Evolutionary conservation across 1,140 invertebrate species (phyloP).

Genomic region (Megalopta genalis): DNA sequence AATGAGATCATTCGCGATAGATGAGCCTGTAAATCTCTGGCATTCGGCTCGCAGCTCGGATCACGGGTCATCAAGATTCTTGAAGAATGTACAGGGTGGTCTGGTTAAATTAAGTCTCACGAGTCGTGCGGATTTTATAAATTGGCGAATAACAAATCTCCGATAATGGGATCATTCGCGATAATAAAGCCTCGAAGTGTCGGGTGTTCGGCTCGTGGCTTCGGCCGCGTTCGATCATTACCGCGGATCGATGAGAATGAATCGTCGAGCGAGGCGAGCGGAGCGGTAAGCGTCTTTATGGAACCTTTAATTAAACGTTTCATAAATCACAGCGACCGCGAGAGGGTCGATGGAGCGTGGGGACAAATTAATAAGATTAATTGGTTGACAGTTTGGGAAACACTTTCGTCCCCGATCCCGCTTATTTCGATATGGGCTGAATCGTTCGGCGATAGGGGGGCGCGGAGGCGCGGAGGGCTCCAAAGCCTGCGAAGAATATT

Average conservation of each 20-base stretch:
- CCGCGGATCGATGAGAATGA: conserved; percentile 62
- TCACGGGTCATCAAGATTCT: too few species aligned
- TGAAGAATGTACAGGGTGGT: too few species aligned
- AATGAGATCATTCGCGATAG: background rate
- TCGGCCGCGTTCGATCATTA: conserved; percentile 43
- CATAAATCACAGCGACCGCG: conserved; percentile 71
- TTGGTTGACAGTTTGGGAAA: conserved; percentile 75
- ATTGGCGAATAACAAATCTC: background rate
- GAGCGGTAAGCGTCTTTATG: conserved; percentile 68
- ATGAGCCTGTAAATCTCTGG: background rate
- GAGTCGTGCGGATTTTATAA: too few species aligned
- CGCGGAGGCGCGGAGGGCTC: background rate
- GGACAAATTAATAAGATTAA: conserved; percentile 79
- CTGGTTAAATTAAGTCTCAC: too few species aligned
- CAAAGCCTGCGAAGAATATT: conserved; percentile 54
- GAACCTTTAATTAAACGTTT: conserved; percentile 78
- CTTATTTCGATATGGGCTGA: conserved; percentile 47
- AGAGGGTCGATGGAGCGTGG: conserved; percentile 31
- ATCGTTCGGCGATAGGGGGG: conserved; percentile 18
- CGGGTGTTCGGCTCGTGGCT: background rate
- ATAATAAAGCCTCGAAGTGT: background rate
- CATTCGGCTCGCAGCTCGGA: too few species aligned
- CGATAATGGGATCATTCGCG: background rate
- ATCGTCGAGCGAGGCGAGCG: conserved; percentile 40
- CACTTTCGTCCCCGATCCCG: conserved; percentile 63